Percentiles rank a stretch among this genome's conserved stretches.
These are phyloP conservation scores for Aproaerema taeniolella DNA, from an alignment of 2,888 invertebrate species.

Conservation along the genomic window DNA sequence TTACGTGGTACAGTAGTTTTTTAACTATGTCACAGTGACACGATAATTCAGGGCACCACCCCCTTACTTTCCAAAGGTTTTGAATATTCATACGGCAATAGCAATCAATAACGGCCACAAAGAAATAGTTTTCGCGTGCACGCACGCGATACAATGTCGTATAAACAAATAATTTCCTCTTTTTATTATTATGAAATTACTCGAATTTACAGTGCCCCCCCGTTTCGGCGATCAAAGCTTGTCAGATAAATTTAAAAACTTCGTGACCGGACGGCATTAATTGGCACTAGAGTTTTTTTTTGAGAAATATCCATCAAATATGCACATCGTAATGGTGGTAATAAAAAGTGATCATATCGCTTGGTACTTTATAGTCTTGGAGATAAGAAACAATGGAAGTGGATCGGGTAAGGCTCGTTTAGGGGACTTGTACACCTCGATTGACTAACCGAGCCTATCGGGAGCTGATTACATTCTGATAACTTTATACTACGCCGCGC, in stretches of 20 bases:
- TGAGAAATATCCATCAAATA: conserved; percentile 61
- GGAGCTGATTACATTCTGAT: conserved; percentile 1
- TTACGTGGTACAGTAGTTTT: conserved; percentile 51
- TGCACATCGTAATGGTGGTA: conserved; percentile 65
- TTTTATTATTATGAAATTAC: conserved; percentile 61
- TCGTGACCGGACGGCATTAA: conserved; percentile 71
- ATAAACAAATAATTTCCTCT: conserved; percentile 74
- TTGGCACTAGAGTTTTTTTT: conserved; percentile 52
- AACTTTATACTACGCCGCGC: too few relatives aligned
- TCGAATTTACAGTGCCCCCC: conserved; percentile 44
- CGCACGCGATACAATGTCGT: conserved; percentile 73
- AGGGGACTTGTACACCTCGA: conserved; percentile 2
- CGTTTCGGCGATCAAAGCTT: conserved; percentile 45
- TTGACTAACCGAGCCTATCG: not conserved
- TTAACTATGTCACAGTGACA: conserved; percentile 72
- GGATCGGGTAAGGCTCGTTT: conserved; percentile 1
- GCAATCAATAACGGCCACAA: conserved; percentile 73
- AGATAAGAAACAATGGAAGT: conserved; percentile 15
- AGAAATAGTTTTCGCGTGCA: conserved; percentile 75
- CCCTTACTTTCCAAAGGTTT: conserved; percentile 66
- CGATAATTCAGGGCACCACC: conserved; percentile 72
- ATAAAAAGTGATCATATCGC: conserved; percentile 37
- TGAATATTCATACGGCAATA: conserved; percentile 76
- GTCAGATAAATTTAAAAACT: conserved; percentile 57
- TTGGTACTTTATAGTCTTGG: conserved; percentile 15